A percentile compares a stretch with the other conserved stretches of the same genome.
Conservation (phyloP, 2,113 vertebrate genomes). For the Aleadryas rufinucha region DNA sequence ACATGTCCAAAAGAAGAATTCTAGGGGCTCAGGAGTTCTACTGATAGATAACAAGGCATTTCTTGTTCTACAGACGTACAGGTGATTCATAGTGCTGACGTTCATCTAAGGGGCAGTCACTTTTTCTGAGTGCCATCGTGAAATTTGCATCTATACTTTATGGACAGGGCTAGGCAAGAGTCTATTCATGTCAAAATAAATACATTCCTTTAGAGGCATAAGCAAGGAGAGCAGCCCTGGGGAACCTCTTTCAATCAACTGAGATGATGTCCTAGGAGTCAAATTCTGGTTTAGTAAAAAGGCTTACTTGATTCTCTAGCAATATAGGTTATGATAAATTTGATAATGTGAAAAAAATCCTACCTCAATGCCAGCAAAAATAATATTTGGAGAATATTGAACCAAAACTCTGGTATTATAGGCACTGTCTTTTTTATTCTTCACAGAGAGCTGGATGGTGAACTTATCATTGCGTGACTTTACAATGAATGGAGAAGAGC, state of each 20-base stretch:
- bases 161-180: not conserved
- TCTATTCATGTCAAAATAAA: not conserved
- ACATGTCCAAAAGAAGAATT: not conserved
- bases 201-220: not conserved
- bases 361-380: slow-evolving; percentile 92
- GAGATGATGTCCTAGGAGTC: not conserved
- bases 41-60: not conserved
- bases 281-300: not conserved
- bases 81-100: not conserved
- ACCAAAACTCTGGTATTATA: slow-evolving; percentile 90
- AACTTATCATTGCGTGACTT: slow-evolving; percentile 82
- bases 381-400: slow-evolving; percentile 87
- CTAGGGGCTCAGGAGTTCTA: not conserved
- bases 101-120: not conserved
- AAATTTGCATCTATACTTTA: not conserved
- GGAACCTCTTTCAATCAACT: not conserved
- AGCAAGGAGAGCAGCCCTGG: not conserved
- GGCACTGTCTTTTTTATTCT: slow-evolving; percentile 88
- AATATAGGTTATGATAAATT: not conserved
- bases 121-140: not conserved
- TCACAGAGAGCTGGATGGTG: slow-evolving; percentile 76
- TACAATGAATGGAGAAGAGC: slow-evolving; percentile 75
- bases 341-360: not conserved
- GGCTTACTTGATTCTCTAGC: not conserved
- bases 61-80: not conserved